Evolutionary conservation across 2,888 invertebrate species (phyloP).

Genomic region (Athripsodes cinereus): DNA sequence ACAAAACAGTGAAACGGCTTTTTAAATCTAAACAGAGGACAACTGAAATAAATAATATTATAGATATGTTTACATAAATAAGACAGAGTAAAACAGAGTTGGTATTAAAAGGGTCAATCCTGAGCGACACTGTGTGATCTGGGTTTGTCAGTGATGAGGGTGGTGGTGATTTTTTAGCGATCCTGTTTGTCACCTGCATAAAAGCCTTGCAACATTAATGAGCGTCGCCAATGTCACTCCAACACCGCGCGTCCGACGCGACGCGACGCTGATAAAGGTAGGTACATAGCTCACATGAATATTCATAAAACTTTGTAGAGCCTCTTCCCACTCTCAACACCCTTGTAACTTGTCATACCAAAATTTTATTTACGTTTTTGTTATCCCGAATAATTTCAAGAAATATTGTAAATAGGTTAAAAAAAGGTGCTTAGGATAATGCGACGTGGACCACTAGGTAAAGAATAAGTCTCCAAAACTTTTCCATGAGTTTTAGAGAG

Average conservation of each 20-base stretch:
- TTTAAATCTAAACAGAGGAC: too few species aligned
- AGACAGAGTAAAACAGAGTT: too few species aligned
- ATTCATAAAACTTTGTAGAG: constrained; percentile 10
- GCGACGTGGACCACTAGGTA: too few species aligned
- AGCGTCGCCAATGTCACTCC: constrained; percentile 1
- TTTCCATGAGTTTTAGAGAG: too few species aligned
- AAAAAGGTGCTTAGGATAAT: too few species aligned
- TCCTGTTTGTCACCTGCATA: constrained; percentile 9
- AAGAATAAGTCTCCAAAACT: too few species aligned
- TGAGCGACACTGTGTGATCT: neutral
- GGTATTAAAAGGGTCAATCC: neutral
- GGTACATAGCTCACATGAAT: constrained; percentile 18
- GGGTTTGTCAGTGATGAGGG: neutral
- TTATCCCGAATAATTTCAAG: too few species aligned
- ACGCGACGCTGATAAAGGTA: constrained; percentile 18
- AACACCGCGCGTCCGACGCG: neutral
- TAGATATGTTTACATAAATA: too few species aligned
- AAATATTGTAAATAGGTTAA: too few species aligned
- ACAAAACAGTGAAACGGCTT: too few species aligned
- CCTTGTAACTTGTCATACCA: neutral
- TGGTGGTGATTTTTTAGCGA: constrained; percentile 10
- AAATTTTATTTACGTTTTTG: neutral
- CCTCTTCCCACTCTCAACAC: neutral
- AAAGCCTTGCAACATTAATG: constrained; percentile 18
- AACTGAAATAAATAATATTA: too few species aligned